Conservation (phyloP, 2,797 vertebrate species). For the Neosilurus mollespiculum region DNA sequence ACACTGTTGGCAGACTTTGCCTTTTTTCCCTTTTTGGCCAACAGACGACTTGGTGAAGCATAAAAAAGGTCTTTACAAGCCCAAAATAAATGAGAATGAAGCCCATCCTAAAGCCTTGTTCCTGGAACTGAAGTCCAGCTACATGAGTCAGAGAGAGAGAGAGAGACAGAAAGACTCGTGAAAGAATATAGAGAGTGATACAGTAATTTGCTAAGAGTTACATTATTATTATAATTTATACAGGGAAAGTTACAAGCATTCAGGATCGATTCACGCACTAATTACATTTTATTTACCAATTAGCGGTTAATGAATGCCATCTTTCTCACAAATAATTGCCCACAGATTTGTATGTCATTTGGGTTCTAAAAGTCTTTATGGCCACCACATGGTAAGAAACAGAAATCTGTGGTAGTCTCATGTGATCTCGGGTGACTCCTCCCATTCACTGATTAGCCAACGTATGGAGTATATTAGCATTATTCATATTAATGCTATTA, state of each 20-base stretch:
- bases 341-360: background rate
- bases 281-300: too few species aligned
- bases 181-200: too few species aligned
- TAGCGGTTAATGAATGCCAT: too few species aligned
- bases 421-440: background rate
- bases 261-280: too few species aligned
- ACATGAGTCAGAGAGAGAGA: background rate
- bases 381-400: background rate
- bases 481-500: too few species aligned
- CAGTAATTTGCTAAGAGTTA: too few species aligned
- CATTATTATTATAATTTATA: too few species aligned
- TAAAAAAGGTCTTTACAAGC: background rate
- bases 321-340: too few species aligned
- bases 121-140: conserved; percentile 14
- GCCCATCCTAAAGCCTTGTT: background rate
- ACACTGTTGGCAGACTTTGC: background rate
- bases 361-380: background rate
- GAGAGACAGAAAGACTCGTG: background rate
- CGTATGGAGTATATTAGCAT: too few species aligned
- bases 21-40: background rate
- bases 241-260: too few species aligned
- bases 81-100: background rate
- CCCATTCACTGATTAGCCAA: background rate
- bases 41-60: background rate
- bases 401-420: background rate